Conservation (phyloP, 2,888 invertebrate species). For the Trichacis sp. region DNA sequence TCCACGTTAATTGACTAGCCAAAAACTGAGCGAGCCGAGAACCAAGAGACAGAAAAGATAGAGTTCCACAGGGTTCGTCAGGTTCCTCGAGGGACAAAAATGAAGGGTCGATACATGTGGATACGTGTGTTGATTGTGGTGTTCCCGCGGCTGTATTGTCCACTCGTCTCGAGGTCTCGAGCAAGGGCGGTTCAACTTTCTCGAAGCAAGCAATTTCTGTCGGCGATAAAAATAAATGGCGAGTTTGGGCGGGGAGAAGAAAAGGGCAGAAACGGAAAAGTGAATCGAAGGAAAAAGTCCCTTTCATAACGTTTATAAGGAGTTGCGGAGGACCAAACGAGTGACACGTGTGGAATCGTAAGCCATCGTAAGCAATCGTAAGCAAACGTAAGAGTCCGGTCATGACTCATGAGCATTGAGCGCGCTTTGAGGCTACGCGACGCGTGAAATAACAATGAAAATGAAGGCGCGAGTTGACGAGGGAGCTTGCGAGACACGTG, state of each 20-base stretch:
- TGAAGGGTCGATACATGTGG: constrained; percentile 26
- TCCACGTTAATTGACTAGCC: too few species aligned
- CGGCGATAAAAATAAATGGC: constrained; percentile 44
- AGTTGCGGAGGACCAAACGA: constrained; percentile 24
- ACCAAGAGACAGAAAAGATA: constrained; percentile 18
- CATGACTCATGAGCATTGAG: too few species aligned
- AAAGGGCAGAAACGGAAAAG: constrained; percentile 35
- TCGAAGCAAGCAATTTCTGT: constrained; percentile 43
- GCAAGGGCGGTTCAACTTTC: constrained; percentile 20
- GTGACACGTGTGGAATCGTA: constrained; percentile 37
- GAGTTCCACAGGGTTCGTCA: constrained; percentile 34
- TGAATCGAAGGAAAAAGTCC: constrained; percentile 24
- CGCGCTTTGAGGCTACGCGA: constrained; percentile 54
- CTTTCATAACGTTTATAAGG: too few species aligned
- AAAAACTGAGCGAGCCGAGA: too few species aligned
- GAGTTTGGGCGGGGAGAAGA: constrained; percentile 6
- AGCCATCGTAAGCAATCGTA: too few species aligned
- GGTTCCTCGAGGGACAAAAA: constrained; percentile 18
- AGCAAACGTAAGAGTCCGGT: too few species aligned
- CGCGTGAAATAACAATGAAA: constrained; percentile 56
- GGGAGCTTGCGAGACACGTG: constrained; percentile 5
- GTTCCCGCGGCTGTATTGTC: constrained; percentile 28
- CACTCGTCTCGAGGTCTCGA: too few species aligned
- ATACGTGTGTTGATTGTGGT: constrained; percentile 36
- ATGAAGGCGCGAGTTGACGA: constrained; percentile 17